Base-by-base conservation (phyloP, 2,888 invertebrate genomes). In the Eulithis testata region DNA sequence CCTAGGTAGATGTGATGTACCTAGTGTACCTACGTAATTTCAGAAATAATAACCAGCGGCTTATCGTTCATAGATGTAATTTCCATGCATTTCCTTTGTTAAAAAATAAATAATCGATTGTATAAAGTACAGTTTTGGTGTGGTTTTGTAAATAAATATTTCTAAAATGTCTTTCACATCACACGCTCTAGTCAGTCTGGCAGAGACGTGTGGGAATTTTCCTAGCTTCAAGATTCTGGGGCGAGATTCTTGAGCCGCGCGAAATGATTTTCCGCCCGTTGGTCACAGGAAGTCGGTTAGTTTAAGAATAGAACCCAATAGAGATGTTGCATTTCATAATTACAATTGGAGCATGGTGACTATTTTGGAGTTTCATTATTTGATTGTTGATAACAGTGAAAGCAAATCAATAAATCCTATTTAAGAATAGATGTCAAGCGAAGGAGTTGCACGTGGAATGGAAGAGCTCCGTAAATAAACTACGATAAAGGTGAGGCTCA, bases 191-290 rank as follows among this genome's bases (percentile, higher is more conserved):
- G 11, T 11, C 47, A 14, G 59, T 36, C 43, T n/a, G 8, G 12
- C 27, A 51, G 11, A 51, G 11, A 45, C 53, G 43, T 56, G 62
- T 49, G 69, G 14, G 69, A 73, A 71, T 71, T 31, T 73, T 71
- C 69, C 61, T 59, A 68, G 67, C 62, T 72, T 78, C 74, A 78
- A 78, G 76, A 79, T 77, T 57, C 79, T 78, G 73, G 77, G 76
- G 73, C 75, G 71, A 53, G 63, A 66, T 72, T 72, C 64, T 68
- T 66, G 55, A 69, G 67, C 65, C 68, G 61, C 64, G 70, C 65
- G 63, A 64, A 71, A 71, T 72, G 65, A 66, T 66, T 71, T 72
- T 57, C 64, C 65, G 65, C 68, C 66, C 68, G 60, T 74, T 69
- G 61, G 63, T 57, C 68, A 65, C 65, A 51, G 60, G 65, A 65